A percentile compares a stretch with the other conserved stretches of the same genome.
phyloP scores from a whole-genome alignment of 2,113 vertebrate genomes.

The Fulmarus glacialis region DNA sequence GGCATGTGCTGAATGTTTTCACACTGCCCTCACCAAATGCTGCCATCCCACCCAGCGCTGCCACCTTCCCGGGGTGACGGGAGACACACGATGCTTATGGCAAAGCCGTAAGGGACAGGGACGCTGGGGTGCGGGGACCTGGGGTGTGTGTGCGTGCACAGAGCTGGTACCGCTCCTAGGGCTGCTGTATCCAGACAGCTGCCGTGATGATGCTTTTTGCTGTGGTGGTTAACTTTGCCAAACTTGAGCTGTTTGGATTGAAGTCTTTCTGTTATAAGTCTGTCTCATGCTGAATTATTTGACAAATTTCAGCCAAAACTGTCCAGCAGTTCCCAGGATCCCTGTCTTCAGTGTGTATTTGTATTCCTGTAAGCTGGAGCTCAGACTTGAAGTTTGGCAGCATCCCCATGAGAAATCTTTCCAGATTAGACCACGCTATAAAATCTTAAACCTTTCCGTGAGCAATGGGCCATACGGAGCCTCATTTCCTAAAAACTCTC shows the following conservation, averaged over 20 bases:
- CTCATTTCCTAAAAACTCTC: neutral
- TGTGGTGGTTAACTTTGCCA: neutral
- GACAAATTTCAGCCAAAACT: neutral
- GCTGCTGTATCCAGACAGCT: neutral
- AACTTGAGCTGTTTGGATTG: neutral
- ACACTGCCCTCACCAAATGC: neutral
- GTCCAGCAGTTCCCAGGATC: neutral
- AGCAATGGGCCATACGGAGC: neutral
- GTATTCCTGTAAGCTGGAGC: neutral
- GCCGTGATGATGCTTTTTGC: neutral
- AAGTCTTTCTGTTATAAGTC: neutral
- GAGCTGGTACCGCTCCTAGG: neutral
- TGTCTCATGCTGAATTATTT: neutral
- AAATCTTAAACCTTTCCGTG: neutral
- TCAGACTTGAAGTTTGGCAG: neutral
- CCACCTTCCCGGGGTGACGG: neutral
- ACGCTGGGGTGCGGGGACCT: neutral
- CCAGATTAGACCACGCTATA: neutral
- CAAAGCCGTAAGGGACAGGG: neutral
- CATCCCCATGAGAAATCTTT: neutral
- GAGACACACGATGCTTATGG: accelerated
- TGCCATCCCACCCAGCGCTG: neutral
- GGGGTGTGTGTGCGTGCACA: accelerated
- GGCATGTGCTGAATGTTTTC: accelerated
- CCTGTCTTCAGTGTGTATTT: accelerated